Evolutionary conservation across 1,140 invertebrate species (phyloP), one percentile per base, ranked within the genome.

Genomic region (Cydia strobilella): DNA sequence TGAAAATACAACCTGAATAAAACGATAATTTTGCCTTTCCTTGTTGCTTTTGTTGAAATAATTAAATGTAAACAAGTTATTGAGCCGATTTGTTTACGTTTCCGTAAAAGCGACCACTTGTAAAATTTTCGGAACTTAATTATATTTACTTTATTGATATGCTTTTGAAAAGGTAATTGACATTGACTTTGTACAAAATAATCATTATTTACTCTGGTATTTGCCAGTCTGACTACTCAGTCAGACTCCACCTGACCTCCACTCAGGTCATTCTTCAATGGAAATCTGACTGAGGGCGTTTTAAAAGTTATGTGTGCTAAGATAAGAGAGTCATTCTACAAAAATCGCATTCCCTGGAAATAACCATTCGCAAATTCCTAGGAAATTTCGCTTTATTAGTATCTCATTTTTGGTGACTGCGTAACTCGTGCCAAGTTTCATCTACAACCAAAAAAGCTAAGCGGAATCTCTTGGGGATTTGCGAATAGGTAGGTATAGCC

Each of bases 61-160:
- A 79, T 79, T 82, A 79, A 80, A 76, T 76, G 76, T 77, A 79
- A 82, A 80, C 79, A 80, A 80, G 77, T 82, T 76, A 77, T 45
- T 25, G 59, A 75, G 62, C 42, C 69, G 18, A 48, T 72, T 25
- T 63, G 45, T 77, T 80, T 78, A n/a, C 65, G 48, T 23, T 23
- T 27, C 31, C n/a, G 65, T 45, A 74, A 59, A 76, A 71, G 75
- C 51, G 51, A 71, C 51, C 71, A 48, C 72, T 75, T 72, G 31
- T 39, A 23, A 76, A 82, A 78, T 78, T 77, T 66, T 77, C 45
- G 65, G 25, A 54, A 39, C 25, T 74, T 72, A 77, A 76, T 79
- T 77, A 75, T 48, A 25, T 79, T 77, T 74, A 74, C 72, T 27
- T 72, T 75, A 65, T 76, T 72, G 66, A 63, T 15, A 72, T 45